phyloP scores from a whole-genome alignment of 2,113 vertebrate genomes.

The Pomatostomus ruficeps region DNA sequence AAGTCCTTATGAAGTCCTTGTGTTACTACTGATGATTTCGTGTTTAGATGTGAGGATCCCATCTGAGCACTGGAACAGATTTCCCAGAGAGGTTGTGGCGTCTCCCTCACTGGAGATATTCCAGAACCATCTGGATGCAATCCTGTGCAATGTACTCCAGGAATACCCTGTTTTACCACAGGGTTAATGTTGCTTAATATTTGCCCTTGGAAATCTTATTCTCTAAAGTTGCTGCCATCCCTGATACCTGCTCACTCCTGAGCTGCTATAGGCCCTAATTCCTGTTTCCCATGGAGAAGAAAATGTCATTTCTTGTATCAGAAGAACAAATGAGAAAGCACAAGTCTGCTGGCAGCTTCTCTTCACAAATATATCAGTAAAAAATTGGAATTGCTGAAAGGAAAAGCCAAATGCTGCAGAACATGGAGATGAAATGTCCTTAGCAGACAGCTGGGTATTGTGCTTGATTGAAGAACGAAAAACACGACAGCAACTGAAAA shows the following conservation, averaged over 20 bases:
- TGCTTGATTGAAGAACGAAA: neutral
- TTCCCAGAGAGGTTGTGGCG: neutral
- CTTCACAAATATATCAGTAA: neutral
- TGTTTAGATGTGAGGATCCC: neutral
- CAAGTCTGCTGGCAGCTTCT: neutral
- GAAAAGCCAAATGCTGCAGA: neutral
- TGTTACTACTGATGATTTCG: neutral
- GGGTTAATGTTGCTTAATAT: neutral
- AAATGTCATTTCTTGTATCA: neutral
- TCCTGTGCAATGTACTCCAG: neutral
- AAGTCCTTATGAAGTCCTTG: neutral
- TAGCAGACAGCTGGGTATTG: neutral
- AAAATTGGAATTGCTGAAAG: neutral
- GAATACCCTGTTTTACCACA: neutral
- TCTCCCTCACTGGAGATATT: neutral
- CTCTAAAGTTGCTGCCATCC: neutral
- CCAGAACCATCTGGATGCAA: neutral
- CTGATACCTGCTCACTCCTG: neutral
- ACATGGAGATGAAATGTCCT: neutral
- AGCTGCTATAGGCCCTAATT: neutral
- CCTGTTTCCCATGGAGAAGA: neutral
- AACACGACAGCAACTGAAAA: neutral
- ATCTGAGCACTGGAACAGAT: neutral
- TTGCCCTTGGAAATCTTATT: neutral
- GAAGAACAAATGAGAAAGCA: neutral